Evolutionary conservation across 2,113 vertebrate species (phyloP), one percentile per base, ranked within the genome.

Genomic region (Corythoichthys intestinalis): DNA sequence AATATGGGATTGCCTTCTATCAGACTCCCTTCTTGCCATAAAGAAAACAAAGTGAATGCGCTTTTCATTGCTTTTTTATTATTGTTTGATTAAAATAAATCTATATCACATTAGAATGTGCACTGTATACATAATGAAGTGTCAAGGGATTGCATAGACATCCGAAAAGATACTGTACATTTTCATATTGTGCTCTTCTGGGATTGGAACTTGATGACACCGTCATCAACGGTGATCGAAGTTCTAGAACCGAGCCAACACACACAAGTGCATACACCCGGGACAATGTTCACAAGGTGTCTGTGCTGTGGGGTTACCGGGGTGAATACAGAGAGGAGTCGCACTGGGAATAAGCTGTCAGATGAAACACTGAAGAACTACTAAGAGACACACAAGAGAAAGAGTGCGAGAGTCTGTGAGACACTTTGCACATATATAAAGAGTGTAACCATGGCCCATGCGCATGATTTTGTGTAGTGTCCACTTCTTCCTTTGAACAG

Each of bases 331-430:
- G 88, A 91, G 85, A 86, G 81, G 81, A 76, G 76, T 81, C 85
- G 84, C 86, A 85, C 77, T 88, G 89, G 89, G 90, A 91, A 89
- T 91, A 88, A 89, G 87, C 89, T 91, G 88, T 89, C 87, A 91
- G 88, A 89, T 89, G 86, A 89, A 89, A 90, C 85, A 86, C 79
- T n/a, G 69, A 88, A 83, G 79, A 90, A 86, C 85, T 87, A 87
- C 88, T 85, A 80, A 90, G 83, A 86, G 85, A 85, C 76, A 84
- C 39, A 44, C 41, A 12, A 62, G 59, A 63, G 60, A 63, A 65
- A 79, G 75, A 85, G 78, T 80, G 73, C 81, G 73, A 46, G 68
- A 37, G 52, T 3, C 52, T 34, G 75, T 34, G 62, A 41, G 66
- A 12, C 8, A 46, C 39, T 63, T 47, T 46, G 74, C 52, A 67